phyloP scores from a whole-genome alignment of 1,140 invertebrate species.

The Drosophila arizonae region DNA sequence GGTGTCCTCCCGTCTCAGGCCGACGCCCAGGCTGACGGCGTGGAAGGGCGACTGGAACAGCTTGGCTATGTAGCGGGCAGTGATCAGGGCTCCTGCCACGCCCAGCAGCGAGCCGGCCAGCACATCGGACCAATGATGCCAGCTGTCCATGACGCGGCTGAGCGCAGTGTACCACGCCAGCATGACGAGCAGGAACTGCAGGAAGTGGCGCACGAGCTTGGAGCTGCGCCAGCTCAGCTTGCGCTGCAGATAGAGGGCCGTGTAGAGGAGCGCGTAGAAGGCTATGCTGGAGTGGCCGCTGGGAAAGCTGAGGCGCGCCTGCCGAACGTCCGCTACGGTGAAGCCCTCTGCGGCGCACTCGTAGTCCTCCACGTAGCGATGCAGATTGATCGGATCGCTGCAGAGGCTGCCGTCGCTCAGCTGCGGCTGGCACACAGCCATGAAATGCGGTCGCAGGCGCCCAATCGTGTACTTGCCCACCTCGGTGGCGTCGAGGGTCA shows the following conservation, averaged over 20 bases:
- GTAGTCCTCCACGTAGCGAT: slow-evolving; percentile 87
- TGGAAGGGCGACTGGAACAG: slow-evolving; percentile 45
- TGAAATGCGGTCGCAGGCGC: slow-evolving; percentile 95
- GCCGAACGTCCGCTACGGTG: slow-evolving; percentile 85
- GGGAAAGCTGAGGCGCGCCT: slow-evolving; percentile 91
- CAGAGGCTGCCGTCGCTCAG: slow-evolving; percentile 84
- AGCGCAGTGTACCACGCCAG: slow-evolving; percentile 77
- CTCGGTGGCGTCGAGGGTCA: slow-evolving; percentile 92
- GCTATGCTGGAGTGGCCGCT: slow-evolving; percentile 92
- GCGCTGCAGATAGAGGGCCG: slow-evolving; percentile 92
- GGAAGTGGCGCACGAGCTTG: slow-evolving; percentile 88
- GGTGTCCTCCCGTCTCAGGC: slow-evolving; percentile 62
- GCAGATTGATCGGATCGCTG: slow-evolving; percentile 83
- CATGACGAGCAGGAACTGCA: slow-evolving; percentile 88
- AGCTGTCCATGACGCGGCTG: slow-evolving; percentile 73
- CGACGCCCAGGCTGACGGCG: slow-evolving; percentile 17
- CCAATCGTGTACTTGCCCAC: slow-evolving; percentile 96
- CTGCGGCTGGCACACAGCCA: slow-evolving; percentile 88
- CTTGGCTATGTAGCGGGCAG: slow-evolving; percentile 60
- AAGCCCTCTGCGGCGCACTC: slow-evolving; percentile 85
- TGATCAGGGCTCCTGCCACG: slow-evolving; percentile 61
- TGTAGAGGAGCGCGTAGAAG: slow-evolving; percentile 90
- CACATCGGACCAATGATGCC: slow-evolving; percentile 81
- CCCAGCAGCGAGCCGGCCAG: slow-evolving; percentile 63
- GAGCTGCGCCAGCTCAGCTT: slow-evolving; percentile 89